Evolutionary conservation across 2,888 invertebrate genomes (phyloP).

Genomic region (Drosophila nr. perissopoda): DNA sequence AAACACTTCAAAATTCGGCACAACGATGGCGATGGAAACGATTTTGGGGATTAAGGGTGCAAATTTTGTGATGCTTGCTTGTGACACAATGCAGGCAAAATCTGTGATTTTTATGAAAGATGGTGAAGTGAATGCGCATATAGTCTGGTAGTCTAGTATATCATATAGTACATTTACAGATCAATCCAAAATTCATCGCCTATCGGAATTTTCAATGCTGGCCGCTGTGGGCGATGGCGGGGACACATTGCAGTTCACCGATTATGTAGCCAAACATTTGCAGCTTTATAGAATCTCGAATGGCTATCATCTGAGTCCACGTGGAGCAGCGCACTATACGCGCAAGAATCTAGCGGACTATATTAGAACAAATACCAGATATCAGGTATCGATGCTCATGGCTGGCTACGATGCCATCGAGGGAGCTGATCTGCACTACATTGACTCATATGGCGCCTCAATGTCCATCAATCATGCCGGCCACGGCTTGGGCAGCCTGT

Average conservation of each 20-base stretch:
- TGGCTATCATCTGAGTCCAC: slow-evolving; percentile 96
- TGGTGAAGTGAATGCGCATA: slow-evolving; percentile 33
- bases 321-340: slow-evolving; percentile 96
- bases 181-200: slow-evolving; percentile 95
- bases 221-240: slow-evolving; percentile 96
- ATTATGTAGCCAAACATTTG: slow-evolving; percentile 98
- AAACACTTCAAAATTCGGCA: slow-evolving; percentile 38
- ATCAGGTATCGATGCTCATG: slow-evolving; percentile 78
- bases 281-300: slow-evolving; percentile 98
- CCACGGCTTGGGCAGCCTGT: slow-evolving; percentile 97
- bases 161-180: slow-evolving; percentile 86
- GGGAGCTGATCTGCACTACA: slow-evolving; percentile 93
- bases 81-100: slow-evolving; percentile 93
- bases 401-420: slow-evolving; percentile 90
- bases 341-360: slow-evolving; percentile 96
- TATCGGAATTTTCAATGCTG: slow-evolving; percentile 95
- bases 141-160: slow-evolving; percentile 71
- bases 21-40: slow-evolving; percentile 89
- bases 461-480: slow-evolving; percentile 94
- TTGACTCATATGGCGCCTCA: slow-evolving; percentile 97
- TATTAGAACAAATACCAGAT: slow-evolving; percentile 91
- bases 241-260: slow-evolving; percentile 97
- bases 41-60: slow-evolving; percentile 94
- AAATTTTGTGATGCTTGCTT: slow-evolving; percentile 95
- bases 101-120: slow-evolving; percentile 95